These are phyloP conservation scores for Ryuthela nishihirai DNA, from an alignment of 2,888 invertebrate species.

Conservation along the genomic window DNA sequence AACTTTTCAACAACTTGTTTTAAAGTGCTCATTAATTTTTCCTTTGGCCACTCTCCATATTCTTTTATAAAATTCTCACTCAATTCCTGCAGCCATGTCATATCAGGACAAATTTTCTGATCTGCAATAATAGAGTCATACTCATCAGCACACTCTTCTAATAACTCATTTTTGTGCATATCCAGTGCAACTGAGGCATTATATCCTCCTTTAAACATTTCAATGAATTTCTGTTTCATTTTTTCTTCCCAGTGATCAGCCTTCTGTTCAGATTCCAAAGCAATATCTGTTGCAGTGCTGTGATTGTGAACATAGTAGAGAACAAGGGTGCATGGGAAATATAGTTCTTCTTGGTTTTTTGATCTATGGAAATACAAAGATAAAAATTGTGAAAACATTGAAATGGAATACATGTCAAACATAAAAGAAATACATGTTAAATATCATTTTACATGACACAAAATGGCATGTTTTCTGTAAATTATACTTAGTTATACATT, in stretches of 20 bases:
- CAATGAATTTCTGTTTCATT: conserved; percentile 25
- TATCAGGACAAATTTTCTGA: conserved; percentile 13
- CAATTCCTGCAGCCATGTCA: conserved; percentile 21
- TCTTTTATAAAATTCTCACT: conserved; percentile 13
- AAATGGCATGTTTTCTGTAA: no score
- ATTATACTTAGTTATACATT: no score
- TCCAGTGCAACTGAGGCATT: conserved; percentile 8
- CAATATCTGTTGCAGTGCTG: conserved; percentile 12
- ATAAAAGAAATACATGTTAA: no score
- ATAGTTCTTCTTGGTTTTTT: no score
- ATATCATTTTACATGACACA: no score
- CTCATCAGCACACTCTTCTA: conserved; percentile 33
- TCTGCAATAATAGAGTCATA: conserved; percentile 25
- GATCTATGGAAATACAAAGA: no score
- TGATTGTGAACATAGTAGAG: conserved; percentile 26
- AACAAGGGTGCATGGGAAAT: conserved; percentile 28
- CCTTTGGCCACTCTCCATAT: conserved; percentile 24
- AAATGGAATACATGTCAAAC: no score
- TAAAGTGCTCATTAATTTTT: conserved; percentile 9
- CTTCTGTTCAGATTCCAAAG: conserved; percentile 9
- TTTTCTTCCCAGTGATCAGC: conserved; percentile 9
- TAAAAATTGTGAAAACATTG: no score
- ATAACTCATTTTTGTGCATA: conserved; percentile 20
- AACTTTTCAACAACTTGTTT: conserved; percentile 28
- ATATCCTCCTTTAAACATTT: conserved; percentile 32